Percentiles rank a stretch among this genome's conserved stretches.
These are phyloP conservation scores for Stegostoma tigrinum DNA, from an alignment of 2,113 vertebrate genomes.

Conservation along the genomic window DNA sequence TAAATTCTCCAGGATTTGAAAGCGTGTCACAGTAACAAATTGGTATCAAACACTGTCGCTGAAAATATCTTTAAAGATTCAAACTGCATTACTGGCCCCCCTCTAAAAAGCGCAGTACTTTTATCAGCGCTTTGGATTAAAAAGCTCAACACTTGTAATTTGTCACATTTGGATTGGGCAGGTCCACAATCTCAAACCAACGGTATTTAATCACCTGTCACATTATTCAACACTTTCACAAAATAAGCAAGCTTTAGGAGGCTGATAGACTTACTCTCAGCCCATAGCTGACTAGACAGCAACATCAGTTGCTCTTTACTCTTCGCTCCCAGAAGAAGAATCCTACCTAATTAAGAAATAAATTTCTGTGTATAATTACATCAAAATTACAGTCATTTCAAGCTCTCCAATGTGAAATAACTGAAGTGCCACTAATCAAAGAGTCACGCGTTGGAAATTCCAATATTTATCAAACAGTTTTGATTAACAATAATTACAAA, in stretches of 20 bases:
- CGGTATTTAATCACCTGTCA: not conserved
- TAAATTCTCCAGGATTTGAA: no score
- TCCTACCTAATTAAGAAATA: slow-evolving; percentile 5
- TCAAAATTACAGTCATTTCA: slow-evolving; percentile 24
- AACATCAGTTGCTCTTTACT: not conserved
- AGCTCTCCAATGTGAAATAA: slow-evolving; percentile 2
- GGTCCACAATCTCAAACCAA: not conserved
- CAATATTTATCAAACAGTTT: slow-evolving; percentile 12
- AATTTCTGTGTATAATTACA: slow-evolving; percentile 5
- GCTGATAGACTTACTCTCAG: not conserved
- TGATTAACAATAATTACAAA: not conserved
- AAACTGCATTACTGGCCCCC: not conserved
- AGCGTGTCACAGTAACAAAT: not conserved
- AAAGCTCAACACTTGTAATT: not conserved
- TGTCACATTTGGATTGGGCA: not conserved
- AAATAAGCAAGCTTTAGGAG: not conserved
- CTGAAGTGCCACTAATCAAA: not conserved
- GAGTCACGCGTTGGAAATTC: not conserved
- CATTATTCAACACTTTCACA: not conserved
- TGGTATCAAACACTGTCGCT: not conserved
- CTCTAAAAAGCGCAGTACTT: not conserved
- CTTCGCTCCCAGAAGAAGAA: not conserved
- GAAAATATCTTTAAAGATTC: not conserved
- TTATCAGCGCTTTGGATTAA: not conserved
- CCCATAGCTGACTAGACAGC: not conserved